A percentile compares a stretch with the other conserved stretches of the same genome.
These are phyloP conservation scores for Microtus ochrogaster DNA, from an alignment of 2,113 vertebrate genomes.

Conservation along the genomic window DNA sequence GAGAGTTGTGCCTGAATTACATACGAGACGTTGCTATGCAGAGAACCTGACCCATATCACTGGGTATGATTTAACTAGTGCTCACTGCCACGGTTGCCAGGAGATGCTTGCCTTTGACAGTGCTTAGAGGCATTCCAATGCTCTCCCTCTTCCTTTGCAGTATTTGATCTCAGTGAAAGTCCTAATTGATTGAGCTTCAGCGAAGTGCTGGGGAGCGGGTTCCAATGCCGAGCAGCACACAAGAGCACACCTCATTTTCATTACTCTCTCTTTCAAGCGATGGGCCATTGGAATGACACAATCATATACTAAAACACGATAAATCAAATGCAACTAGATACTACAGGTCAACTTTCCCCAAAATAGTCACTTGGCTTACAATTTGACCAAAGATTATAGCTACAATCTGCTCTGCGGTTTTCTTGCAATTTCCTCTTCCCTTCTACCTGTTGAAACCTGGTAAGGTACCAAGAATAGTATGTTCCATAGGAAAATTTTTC, in stretches of 20 bases:
- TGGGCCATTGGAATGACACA: background rate
- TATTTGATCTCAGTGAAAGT: constrained; percentile 58
- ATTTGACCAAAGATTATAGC: background rate
- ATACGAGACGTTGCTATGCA: background rate
- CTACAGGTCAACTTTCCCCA: background rate
- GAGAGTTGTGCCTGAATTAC: background rate
- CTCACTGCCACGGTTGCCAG: background rate
- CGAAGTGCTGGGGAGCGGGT: background rate
- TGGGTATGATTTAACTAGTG: background rate
- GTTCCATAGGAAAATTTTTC: background rate
- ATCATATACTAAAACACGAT: background rate
- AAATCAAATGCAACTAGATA: background rate
- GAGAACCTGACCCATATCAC: background rate
- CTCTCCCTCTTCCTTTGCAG: constrained; percentile 37
- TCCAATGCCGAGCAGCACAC: background rate
- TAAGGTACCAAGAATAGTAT: background rate
- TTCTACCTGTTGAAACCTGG: background rate
- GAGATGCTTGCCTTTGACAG: background rate
- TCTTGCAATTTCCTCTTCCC: background rate
- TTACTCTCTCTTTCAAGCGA: background rate
- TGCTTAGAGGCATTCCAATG: background rate
- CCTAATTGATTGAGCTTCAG: constrained; percentile 10
- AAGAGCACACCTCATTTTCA: background rate
- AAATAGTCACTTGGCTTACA: background rate
- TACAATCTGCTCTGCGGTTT: background rate